Conservation (phyloP, 2,113 vertebrate species). For the Phylloscopus trochilus region DNA sequence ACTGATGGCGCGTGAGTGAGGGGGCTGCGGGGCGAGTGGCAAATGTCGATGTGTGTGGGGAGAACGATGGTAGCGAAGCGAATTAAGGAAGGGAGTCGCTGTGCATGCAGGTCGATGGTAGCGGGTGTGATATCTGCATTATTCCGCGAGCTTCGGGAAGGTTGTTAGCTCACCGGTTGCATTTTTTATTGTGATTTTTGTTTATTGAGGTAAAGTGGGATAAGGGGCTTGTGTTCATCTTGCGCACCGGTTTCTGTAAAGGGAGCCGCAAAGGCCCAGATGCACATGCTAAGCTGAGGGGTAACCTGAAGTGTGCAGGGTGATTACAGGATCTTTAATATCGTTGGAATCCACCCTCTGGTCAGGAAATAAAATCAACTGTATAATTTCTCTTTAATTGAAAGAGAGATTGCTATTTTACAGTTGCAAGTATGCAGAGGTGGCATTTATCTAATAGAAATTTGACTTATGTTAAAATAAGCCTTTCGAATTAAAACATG, state of each 20-base stretch:
- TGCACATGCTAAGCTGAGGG: not conserved
- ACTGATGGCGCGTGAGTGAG: not conserved
- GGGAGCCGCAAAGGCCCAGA: not conserved
- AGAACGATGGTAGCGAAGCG: not conserved
- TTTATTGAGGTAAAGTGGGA: not conserved
- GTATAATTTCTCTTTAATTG: not conserved
- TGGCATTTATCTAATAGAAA: not conserved
- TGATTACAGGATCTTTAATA: not conserved
- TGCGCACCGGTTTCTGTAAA: rapidly evolving
- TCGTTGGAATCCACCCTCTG: not conserved
- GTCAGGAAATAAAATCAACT: not conserved
- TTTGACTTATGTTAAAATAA: not conserved
- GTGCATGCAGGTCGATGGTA: not conserved
- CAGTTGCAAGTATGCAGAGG: not conserved
- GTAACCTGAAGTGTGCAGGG: not conserved
- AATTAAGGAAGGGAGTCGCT: not conserved
- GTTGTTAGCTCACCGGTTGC: not conserved
- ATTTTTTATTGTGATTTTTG: not conserved
- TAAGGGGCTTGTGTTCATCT: not conserved
- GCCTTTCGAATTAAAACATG: not conserved
- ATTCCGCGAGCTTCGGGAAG: not conserved
- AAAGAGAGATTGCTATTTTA: not conserved
- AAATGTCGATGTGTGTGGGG: not conserved
- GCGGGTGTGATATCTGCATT: slow-evolving; percentile 3
- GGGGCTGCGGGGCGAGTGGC: not conserved